A percentile compares a stretch with the other conserved stretches of the same genome.
Conservation (phyloP, 2,888 invertebrate genomes). For the Chaitophorus viminalis region DNA sequence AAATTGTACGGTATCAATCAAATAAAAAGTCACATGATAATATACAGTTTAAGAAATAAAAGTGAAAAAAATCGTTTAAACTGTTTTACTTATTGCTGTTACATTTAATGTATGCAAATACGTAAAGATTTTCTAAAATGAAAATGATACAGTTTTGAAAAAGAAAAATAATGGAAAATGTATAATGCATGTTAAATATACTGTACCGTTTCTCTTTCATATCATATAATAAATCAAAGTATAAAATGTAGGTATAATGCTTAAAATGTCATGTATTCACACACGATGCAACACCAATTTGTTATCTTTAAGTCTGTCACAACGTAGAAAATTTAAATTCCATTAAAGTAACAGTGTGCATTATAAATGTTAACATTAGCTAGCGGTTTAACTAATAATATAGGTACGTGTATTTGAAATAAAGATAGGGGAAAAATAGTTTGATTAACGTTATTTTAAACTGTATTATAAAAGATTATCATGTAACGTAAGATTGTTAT, state of each 20-base stretch:
- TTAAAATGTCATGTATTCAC: neutral
- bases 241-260: neutral
- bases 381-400: too few species aligned
- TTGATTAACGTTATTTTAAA: too few species aligned
- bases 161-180: neutral
- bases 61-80: too few species aligned
- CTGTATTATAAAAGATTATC: too few species aligned
- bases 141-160: neutral
- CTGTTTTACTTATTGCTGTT: too few species aligned
- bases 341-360: neutral
- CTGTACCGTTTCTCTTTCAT: neutral
- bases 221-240: neutral
- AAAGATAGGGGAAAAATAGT: too few species aligned
- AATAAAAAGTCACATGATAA: too few species aligned
- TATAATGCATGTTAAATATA: neutral
- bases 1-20: too few species aligned
- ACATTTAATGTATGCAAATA: too few species aligned
- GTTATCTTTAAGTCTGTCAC: slow-evolving; percentile 12
- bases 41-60: too few species aligned
- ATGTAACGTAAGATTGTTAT: too few species aligned
- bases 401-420: too few species aligned
- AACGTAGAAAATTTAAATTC: neutral
- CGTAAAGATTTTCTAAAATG: neutral
- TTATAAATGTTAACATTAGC: neutral
- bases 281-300: slow-evolving; percentile 2